Percentiles rank a stretch among this genome's conserved stretches.
Evolutionary conservation across 2,797 vertebrate species (phyloP).

Genomic region (Coendou prehensilis): DNA sequence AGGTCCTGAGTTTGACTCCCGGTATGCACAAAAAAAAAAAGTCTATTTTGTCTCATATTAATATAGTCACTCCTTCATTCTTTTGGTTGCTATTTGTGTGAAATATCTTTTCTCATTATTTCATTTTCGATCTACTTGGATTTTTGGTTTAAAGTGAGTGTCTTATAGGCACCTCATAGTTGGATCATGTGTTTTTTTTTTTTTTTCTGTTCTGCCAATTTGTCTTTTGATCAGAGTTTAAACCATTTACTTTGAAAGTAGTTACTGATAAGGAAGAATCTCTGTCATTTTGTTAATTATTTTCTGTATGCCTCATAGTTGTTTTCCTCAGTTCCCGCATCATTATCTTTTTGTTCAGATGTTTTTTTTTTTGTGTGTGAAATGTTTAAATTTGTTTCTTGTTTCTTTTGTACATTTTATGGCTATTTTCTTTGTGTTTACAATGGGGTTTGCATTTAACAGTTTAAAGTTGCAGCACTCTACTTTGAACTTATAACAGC

Average conservation of each 20-base stretch:
- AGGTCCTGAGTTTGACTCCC: too few relatives aligned
- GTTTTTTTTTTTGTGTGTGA: background rate
- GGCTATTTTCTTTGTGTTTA: background rate
- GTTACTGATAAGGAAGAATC: background rate
- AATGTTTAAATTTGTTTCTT: background rate
- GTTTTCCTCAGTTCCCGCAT: background rate
- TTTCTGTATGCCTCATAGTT: background rate
- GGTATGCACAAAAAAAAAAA: background rate
- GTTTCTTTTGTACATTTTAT: background rate
- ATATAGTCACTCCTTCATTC: background rate
- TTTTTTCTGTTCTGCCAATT: background rate
- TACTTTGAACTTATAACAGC: background rate
- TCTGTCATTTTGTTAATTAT: background rate
- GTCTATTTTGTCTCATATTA: background rate
- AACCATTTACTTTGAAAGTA: background rate
- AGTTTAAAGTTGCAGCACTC: background rate
- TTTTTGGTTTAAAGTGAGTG: background rate
- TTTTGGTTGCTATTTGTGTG: background rate
- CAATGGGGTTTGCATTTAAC: background rate
- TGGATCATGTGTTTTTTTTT: background rate
- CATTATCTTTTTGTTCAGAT: background rate
- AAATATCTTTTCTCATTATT: background rate
- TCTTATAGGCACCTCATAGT: background rate
- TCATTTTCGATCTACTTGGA: background rate
- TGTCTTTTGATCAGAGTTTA: conserved; percentile 14